A percentile compares a stretch with the other conserved stretches of the same genome.
These are phyloP conservation scores for Zalophus californianus DNA, from an alignment of 2,797 vertebrate genomes.

Conservation along the genomic window DNA sequence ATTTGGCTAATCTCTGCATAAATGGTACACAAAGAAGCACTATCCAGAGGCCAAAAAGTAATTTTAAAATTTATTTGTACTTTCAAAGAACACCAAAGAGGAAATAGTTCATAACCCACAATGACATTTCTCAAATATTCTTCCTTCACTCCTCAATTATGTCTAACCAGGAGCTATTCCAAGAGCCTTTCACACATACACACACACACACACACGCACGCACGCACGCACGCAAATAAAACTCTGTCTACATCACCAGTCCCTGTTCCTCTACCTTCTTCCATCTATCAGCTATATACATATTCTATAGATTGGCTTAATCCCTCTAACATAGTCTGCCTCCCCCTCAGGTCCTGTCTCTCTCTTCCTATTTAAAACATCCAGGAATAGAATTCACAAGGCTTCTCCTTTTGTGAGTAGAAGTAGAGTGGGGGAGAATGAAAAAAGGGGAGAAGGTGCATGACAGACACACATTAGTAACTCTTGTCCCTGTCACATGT, in stretches of 20 bases:
- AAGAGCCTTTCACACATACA: not conserved
- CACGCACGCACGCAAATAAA: not conserved
- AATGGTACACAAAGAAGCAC: slow-evolving; percentile 3
- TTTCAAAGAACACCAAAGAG: slow-evolving; percentile 39
- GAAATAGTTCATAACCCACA: slow-evolving; percentile 13
- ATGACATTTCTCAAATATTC: slow-evolving; percentile 27
- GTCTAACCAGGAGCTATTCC: not conserved
- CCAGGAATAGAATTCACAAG: not conserved
- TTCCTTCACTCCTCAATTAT: not conserved
- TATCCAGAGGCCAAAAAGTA: not conserved
- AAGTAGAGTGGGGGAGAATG: not conserved
- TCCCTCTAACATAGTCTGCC: not conserved
- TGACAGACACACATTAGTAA: not conserved
- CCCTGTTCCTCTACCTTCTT: not conserved
- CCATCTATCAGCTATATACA: not conserved
- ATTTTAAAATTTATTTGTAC: slow-evolving; percentile 52
- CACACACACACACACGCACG: not conserved
- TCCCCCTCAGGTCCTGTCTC: slow-evolving; percentile 5
- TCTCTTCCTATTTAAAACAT: slow-evolving; percentile 33
- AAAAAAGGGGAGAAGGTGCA: not conserved
- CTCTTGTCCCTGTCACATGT: not conserved
- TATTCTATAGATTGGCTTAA: not conserved
- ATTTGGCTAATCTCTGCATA: not conserved
- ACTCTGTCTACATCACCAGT: not conserved
- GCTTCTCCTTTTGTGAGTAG: slow-evolving; percentile 17